Conservation (phyloP, 2,888 invertebrate species). For the Mimas tiliae region DNA sequence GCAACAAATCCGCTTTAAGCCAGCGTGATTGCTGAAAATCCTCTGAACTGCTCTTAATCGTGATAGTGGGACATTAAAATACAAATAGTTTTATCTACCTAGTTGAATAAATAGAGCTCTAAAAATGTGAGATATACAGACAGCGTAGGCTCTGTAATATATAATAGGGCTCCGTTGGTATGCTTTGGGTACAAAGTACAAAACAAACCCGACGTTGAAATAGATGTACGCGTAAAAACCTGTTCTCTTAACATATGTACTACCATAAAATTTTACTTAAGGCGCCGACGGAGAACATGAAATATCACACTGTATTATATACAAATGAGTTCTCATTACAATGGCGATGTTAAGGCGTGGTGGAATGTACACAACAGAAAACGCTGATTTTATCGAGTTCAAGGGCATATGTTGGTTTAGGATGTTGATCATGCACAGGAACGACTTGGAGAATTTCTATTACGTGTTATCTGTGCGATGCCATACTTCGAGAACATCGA, state of each 20-base stretch:
- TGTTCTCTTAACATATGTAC: conserved; percentile 5
- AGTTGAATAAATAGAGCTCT: too few relatives aligned
- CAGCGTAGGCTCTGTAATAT: too few relatives aligned
- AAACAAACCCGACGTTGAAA: not conserved
- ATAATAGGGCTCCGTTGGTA: too few relatives aligned
- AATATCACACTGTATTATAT: conserved; percentile 23
- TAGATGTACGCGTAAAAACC: not conserved
- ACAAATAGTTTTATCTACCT: too few relatives aligned
- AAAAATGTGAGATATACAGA: too few relatives aligned
- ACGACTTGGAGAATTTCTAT: not conserved
- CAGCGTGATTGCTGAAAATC: too few relatives aligned
- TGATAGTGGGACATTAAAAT: too few relatives aligned
- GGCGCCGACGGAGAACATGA: conserved; percentile 24
- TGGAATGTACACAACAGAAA: not conserved
- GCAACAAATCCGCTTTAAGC: too few relatives aligned
- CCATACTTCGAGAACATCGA: not conserved
- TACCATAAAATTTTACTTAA: conserved; percentile 26
- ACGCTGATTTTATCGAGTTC: not conserved
- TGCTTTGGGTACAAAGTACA: not conserved
- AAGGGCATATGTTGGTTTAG: conserved; percentile 1
- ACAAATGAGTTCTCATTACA: conserved; percentile 27
- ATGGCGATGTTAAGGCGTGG: conserved; percentile 10
- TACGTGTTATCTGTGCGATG: not conserved
- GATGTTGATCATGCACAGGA: not conserved
- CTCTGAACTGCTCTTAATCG: too few relatives aligned